Base-by-base conservation (phyloP, 2,888 invertebrate species). In the Athetis lepigone region DNA sequence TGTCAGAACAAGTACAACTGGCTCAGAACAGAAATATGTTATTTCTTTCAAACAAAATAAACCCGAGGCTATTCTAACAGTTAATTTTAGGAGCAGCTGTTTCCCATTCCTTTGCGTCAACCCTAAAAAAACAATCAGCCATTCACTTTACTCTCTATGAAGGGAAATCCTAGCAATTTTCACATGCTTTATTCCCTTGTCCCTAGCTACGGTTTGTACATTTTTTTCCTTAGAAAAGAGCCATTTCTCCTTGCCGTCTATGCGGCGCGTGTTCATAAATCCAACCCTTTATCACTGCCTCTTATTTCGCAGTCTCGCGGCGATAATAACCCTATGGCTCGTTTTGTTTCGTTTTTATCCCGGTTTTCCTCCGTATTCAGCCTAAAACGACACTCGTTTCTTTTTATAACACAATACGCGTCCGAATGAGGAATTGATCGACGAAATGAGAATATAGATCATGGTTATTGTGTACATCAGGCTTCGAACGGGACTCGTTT, bases 271-370 rank as follows among this genome's bases (percentile, higher is more conserved):
- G 85, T 85, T 84, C 88, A 88, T 88, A 88, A 87, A 88, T 88
- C 85, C 83, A 87, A 86, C 87, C 90, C 88, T 91, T 91, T 91
- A 91, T 89, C 89, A 85, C 81, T 72, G 64, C 85, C 82, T 85
- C 85, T 87, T 88, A 87, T 88, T 86, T 88, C 83, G 75, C 81
- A 82, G 77, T 76, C 74, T 79, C 64, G 78, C 75, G 75, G 79
- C 81, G 85, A 88, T 91, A 90, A 91, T 91, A 90, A 86, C 85
- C 80, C 82, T 76, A 86, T 85, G 84, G 87, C 78, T 78, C 84
- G 82, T 86, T 88, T 86, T 87, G 83, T 85, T 81, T 82, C 84
- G 75, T 77, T 80, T 85, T 84, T 82, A 77, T 80, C 51, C 58
- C 51, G 46, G 75, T 77, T 75, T 74, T 66, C 61, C 72, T 70